Percentiles rank a stretch among this genome's conserved stretches.
These are phyloP conservation scores for Phataginus tetradactyla DNA, from an alignment of 2,797 vertebrate species.

Conservation along the genomic window DNA sequence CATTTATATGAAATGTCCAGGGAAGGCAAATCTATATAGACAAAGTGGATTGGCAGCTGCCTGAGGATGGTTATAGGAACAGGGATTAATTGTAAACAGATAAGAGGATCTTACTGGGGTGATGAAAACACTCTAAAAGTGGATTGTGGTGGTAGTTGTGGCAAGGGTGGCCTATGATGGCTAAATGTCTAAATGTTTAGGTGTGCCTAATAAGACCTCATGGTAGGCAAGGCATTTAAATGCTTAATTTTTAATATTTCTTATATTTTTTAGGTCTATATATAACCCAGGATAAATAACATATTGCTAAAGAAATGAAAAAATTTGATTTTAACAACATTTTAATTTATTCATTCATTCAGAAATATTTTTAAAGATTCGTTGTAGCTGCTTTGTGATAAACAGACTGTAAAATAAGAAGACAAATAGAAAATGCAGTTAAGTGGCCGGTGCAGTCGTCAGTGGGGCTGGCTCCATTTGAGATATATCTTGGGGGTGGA, in stretches of 20 bases:
- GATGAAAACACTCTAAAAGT: neutral
- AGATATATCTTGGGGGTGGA: neutral
- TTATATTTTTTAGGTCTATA: neutral
- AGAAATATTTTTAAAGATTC: constrained; percentile 28
- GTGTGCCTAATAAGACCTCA: neutral
- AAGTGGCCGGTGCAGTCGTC: neutral
- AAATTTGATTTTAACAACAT: neutral
- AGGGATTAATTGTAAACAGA: neutral
- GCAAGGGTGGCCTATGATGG: too few relatives aligned
- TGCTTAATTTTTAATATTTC: neutral
- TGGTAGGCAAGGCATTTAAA: neutral
- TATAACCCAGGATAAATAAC: neutral
- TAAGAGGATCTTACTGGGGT: neutral
- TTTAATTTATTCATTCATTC: neutral
- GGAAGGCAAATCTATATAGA: neutral
- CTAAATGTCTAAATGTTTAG: neutral
- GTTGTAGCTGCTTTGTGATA: neutral
- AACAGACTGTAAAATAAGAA: neutral
- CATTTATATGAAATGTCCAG: neutral
- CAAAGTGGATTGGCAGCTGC: neutral
- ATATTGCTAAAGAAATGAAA: neutral
- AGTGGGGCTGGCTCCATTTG: neutral
- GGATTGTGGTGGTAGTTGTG: neutral
- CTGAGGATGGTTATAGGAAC: neutral
- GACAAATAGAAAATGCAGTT: neutral